phyloP scores from a whole-genome alignment of 2,797 vertebrate species.

The Trematomus bernacchii region DNA sequence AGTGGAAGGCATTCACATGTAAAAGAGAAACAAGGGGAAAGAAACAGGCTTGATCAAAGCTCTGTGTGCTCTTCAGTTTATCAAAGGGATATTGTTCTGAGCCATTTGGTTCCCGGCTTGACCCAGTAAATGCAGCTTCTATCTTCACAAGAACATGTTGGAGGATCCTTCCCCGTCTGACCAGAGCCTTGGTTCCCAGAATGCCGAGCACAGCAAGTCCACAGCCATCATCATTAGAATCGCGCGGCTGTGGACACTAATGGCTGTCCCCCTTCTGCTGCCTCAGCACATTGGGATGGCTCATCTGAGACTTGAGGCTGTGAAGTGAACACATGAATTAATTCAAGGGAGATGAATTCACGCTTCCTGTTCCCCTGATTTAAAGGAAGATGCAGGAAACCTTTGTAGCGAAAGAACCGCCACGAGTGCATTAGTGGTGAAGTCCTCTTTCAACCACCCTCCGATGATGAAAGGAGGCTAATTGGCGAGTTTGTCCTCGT shows the following conservation, averaged over 20 bases:
- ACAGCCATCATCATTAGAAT: conserved; percentile 85
- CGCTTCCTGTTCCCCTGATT: conserved; percentile 19
- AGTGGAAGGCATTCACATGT: conserved; percentile 23
- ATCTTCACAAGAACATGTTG: conserved; percentile 47
- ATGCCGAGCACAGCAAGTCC: conserved; percentile 81
- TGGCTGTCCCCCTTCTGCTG: conserved; percentile 80
- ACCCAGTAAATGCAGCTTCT: conserved; percentile 46
- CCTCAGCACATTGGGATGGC: conserved; percentile 77
- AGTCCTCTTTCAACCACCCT: conserved; percentile 52
- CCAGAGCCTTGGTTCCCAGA: conserved; percentile 53
- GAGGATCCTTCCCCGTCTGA: conserved; percentile 42
- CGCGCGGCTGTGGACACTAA: conserved; percentile 73
- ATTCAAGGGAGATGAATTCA: conserved; percentile 65
- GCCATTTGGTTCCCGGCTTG: conserved; percentile 39
- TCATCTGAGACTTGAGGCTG: conserved; percentile 74
- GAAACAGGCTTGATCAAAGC: conserved; percentile 40
- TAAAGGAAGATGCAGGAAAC: conserved; percentile 29
- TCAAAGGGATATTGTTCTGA: conserved; percentile 44
- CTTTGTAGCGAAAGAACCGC: conserved; percentile 20
- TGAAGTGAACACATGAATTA: conserved; percentile 76
- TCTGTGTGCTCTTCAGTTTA: conserved; percentile 18
- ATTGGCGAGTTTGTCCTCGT: conserved; percentile 72
- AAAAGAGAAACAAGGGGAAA: neutral
- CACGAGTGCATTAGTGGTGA: conserved; percentile 29
- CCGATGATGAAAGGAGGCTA: conserved; percentile 66